Percentiles rank a stretch among this genome's conserved stretches.
These are phyloP conservation scores for Spisula subtruncata DNA, from an alignment of 2,888 invertebrate genomes.

Conservation along the genomic window DNA sequence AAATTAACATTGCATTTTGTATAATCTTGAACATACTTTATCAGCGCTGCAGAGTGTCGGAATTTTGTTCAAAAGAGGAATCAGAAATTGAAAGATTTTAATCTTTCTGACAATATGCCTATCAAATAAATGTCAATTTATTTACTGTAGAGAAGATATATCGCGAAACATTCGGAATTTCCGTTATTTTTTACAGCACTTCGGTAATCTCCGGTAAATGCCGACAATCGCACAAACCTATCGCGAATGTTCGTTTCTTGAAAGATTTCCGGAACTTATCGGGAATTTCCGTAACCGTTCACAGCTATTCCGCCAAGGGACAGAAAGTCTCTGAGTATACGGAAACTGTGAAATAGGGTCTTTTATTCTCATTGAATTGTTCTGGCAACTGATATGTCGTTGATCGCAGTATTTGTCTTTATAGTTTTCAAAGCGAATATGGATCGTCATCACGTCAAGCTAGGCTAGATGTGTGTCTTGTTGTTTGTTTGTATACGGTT, in stretches of 20 bases:
- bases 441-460: not conserved
- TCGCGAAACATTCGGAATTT: not conserved
- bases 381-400: not conserved
- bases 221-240: not conserved
- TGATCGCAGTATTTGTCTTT: not conserved
- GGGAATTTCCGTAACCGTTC: too few relatives aligned
- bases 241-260: too few relatives aligned
- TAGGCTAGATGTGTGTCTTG: too few relatives aligned
- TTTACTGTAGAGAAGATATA: not conserved
- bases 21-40: not conserved
- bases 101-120: conserved; percentile 10
- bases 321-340: not conserved
- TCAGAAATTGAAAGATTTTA: not conserved
- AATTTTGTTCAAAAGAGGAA: not conserved
- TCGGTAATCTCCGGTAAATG: not conserved
- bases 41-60: not conserved
- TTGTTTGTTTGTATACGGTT: not conserved
- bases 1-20: not conserved
- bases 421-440: not conserved
- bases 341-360: not conserved
- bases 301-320: not conserved
- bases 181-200: not conserved
- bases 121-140: not conserved
- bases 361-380: not conserved
- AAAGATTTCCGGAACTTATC: too few relatives aligned